Conservation (phyloP, 2,888 invertebrate species). For the Parnassius mnemosyne region DNA sequence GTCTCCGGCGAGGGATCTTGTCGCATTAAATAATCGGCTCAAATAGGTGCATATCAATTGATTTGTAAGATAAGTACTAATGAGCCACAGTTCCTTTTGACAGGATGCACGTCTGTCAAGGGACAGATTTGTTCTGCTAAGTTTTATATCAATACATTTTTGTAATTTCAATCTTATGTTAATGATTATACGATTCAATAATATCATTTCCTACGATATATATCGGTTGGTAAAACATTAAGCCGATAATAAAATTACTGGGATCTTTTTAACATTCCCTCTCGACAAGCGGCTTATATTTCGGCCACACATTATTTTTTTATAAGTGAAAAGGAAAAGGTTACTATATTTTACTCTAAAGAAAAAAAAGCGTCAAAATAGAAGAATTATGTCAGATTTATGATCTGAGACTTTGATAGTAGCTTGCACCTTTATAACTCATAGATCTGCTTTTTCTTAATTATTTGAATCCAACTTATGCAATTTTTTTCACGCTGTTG, state of each 20-base stretch:
- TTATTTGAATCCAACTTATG: no score
- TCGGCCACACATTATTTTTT: conserved; percentile 15
- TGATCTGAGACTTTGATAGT: no score
- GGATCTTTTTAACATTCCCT: conserved; percentile 55
- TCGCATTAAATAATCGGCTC: conserved; percentile 28
- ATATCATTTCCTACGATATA: not conserved
- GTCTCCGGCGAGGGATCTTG: conserved; percentile 27
- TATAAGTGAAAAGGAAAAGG: no score
- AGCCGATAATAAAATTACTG: conserved; percentile 64
- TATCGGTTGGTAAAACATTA: conserved; percentile 39
- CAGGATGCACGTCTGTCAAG: conserved; percentile 48
- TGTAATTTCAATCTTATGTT: conserved; percentile 32
- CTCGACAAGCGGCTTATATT: conserved; percentile 21
- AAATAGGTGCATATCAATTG: conserved; percentile 34
- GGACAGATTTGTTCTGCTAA: conserved; percentile 42
- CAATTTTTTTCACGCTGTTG: no score
- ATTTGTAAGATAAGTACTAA: conserved; percentile 46
- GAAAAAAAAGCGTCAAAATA: conserved; percentile 3
- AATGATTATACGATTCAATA: not conserved
- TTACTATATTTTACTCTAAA: not conserved
- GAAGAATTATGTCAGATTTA: no score
- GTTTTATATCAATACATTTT: conserved; percentile 5
- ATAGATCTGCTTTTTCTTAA: no score
- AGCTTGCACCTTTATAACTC: no score
- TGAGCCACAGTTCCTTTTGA: conserved; percentile 54